Evolutionary conservation across 2,888 invertebrate species (phyloP), one percentile per base, ranked within the genome.

Genomic region (Beris morrisii): DNA sequence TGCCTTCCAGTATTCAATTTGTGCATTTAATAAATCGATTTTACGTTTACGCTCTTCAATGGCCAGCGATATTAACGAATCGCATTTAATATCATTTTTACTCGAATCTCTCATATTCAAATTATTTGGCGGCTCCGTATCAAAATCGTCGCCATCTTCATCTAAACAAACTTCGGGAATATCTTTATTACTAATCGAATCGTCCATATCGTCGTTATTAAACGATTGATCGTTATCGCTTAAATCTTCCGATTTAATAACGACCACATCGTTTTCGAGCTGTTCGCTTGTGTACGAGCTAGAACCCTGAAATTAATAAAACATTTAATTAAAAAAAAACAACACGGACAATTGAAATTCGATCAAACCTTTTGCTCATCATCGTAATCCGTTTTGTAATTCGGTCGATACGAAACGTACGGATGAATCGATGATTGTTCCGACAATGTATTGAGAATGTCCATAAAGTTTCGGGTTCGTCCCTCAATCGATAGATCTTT

Each of bases 1-100:
- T 11, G 77, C 78, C 54, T 77, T 77, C 80, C 80, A 80, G 63
- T 80, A 80, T 28, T 79, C 78, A 43, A 80, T 80, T 73, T 80
- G 80, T 64, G 75, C 80, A 69, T 80, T 78, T 4, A 80, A 52
- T 63, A 80, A 71, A 53, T 80, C 80, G 32, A 80, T 80, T 69
- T 79, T 80, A 0, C 76, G 73, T 67, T 77, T 77, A 5, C 79
- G 75, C 72, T 80, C 80, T 72, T 80, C 80, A 64, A 80, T 73
- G 7, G 78, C 78, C 71, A 80, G 69, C 43, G 75, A 71, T 69
- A 78, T 73, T 61, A 80, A 74, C 43, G 76, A 76, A 64, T 79
- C 79, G 52, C 70, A 22, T 64, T 67, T 31, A 22, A 43, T 52
- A 45, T 52, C 28, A 31, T 48, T 22, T 12, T 53, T 32, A 15